Conservation (phyloP, 2,888 invertebrate genomes). For the Campoplex nolae region DNA sequence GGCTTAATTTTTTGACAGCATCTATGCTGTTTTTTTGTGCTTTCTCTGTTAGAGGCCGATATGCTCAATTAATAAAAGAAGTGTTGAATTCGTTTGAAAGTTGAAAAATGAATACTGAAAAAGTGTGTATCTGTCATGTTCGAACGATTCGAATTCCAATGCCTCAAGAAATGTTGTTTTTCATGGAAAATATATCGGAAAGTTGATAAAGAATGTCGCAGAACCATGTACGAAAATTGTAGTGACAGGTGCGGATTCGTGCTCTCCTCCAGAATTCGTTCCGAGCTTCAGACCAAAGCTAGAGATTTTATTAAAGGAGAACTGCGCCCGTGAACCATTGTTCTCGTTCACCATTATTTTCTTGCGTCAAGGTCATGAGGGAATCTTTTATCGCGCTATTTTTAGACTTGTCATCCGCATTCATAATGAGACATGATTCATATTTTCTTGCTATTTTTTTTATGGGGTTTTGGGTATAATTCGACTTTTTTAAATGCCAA, state of each 20-base stretch:
- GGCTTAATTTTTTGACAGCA: no score
- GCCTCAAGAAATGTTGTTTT: neutral
- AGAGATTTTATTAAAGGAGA: constrained; percentile 6
- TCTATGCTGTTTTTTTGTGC: no score
- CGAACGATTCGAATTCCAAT: neutral
- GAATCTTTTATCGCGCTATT: neutral
- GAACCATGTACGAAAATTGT: neutral
- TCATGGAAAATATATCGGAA: no score
- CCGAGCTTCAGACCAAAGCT: neutral
- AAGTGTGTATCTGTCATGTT: neutral
- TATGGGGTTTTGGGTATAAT: neutral
- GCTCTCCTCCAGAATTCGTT: neutral
- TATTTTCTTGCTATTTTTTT: neutral
- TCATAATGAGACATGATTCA: neutral
- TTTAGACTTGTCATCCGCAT: neutral
- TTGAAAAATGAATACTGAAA: neutral
- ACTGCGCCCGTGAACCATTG: neutral
- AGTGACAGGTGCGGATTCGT: constrained; percentile 6
- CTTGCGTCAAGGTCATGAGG: neutral
- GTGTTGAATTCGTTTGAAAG: neutral
- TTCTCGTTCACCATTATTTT: neutral
- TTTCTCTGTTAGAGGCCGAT: no score
- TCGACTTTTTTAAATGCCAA: no score
- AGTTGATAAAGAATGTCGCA: neutral
- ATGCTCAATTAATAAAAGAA: neutral